phyloP scores from a whole-genome alignment of 2,888 invertebrate genomes.

The Ormyrus pomaceus region DNA sequence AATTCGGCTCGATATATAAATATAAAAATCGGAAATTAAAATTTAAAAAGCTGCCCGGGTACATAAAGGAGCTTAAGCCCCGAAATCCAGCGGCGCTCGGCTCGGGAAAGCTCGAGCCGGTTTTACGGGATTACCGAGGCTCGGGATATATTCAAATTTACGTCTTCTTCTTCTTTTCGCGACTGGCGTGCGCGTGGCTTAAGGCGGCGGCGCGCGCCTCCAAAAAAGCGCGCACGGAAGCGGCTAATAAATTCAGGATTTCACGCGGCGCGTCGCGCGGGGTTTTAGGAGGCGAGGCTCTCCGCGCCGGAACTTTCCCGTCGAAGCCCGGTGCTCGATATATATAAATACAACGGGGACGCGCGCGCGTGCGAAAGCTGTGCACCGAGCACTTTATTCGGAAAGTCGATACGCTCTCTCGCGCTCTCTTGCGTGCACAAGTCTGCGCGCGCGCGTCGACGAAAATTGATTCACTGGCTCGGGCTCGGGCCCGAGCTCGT shows the following conservation, averaged over 20 bases:
- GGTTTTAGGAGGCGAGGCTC: background rate
- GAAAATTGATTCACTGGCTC: slow-evolving; percentile 1
- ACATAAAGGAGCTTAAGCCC: slow-evolving; percentile 12
- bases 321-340: background rate
- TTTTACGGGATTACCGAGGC: slow-evolving; percentile 45
- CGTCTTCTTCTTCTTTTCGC: slow-evolving; percentile 16
- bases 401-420: too few relatives aligned
- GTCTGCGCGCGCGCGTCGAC: too few relatives aligned
- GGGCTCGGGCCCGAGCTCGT: too few relatives aligned
- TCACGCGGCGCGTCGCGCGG: slow-evolving; percentile 5
- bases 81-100: slow-evolving; percentile 10
- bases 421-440: too few relatives aligned
- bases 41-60: slow-evolving; percentile 13
- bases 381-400: too few relatives aligned
- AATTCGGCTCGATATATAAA: slow-evolving; percentile 16
- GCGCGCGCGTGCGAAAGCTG: too few relatives aligned
- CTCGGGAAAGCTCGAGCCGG: slow-evolving; percentile 36
- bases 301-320: slow-evolving; percentile 1
- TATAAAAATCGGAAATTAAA: slow-evolving; percentile 33
- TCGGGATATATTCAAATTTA: slow-evolving; percentile 38
- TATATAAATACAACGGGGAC: background rate
- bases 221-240: slow-evolving; percentile 25
- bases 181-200: background rate
- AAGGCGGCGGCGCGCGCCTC: background rate
- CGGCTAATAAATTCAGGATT: slow-evolving; percentile 34